Percentiles rank a stretch among this genome's conserved stretches.
phyloP scores from a whole-genome alignment of 2,113 vertebrate genomes.

The Cyanocitta stelleri region DNA sequence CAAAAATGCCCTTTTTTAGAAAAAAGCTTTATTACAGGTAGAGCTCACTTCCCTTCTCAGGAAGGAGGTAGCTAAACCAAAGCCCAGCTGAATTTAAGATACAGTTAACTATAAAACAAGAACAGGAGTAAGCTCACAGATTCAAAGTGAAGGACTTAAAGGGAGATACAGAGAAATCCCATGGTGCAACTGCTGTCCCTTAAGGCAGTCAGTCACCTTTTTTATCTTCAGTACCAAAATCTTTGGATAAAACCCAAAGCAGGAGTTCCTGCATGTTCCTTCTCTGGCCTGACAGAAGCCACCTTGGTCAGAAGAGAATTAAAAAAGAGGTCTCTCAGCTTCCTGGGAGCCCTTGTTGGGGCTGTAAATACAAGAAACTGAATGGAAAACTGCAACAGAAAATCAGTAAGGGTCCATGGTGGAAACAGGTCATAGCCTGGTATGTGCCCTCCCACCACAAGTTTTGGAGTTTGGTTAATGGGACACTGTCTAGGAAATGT shows the following conservation, averaged over 20 bases:
- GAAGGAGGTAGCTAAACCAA: neutral
- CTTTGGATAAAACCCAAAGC: neutral
- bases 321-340: neutral
- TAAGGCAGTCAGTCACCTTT: neutral
- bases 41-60: neutral
- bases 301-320: neutral
- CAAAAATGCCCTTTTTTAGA: neutral
- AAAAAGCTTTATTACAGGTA: neutral
- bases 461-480: neutral
- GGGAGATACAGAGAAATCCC: neutral
- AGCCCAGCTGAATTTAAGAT: neutral
- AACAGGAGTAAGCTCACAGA: neutral
- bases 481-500: accelerated
- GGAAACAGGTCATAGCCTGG: neutral
- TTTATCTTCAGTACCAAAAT: neutral
- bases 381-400: neutral
- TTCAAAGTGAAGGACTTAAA: neutral
- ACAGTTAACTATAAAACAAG: neutral
- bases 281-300: neutral
- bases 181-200: neutral
- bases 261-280: neutral
- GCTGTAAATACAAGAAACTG: neutral
- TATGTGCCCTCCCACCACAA: neutral
- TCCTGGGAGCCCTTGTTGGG: neutral
- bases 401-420: accelerated